phyloP scores from a whole-genome alignment of 2,888 invertebrate species.

The Lepetodrilus schrolli region DNA sequence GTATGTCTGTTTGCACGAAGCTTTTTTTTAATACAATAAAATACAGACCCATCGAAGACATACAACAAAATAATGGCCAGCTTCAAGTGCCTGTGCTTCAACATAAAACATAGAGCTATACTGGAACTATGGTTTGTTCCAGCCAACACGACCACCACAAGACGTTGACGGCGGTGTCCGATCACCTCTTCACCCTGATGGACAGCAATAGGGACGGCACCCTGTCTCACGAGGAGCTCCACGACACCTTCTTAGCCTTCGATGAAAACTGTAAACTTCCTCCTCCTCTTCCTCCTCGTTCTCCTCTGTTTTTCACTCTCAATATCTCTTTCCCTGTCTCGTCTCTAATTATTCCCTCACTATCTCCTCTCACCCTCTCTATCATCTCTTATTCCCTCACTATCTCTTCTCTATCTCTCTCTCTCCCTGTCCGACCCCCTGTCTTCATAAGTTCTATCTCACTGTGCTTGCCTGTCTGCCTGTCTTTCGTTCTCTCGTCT shows the following conservation, averaged over 20 bases:
- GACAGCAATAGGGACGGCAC: not conserved
- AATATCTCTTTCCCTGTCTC: not conserved
- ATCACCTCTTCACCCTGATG: constrained; percentile 4
- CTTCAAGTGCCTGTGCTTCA: too few relatives aligned
- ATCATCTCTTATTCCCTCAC: not conserved
- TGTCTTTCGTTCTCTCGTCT: too few relatives aligned
- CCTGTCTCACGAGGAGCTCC: not conserved
- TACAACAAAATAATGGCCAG: too few relatives aligned
- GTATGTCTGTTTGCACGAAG: too few relatives aligned
- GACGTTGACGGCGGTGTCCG: not conserved
- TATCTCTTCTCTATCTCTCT: not conserved
- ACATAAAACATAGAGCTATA: too few relatives aligned
- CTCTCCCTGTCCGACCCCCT: too few relatives aligned
- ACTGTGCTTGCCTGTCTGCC: too few relatives aligned
- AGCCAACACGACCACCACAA: constrained; percentile 14
- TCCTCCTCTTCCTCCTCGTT: not conserved
- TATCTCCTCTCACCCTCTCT: not conserved
- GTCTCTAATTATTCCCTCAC: not conserved
- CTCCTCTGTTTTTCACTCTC: not conserved
- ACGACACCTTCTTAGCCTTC: not conserved
- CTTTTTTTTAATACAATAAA: too few relatives aligned
- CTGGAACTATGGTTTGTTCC: too few relatives aligned
- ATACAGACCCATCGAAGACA: too few relatives aligned
- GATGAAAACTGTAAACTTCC: not conserved
- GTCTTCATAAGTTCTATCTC: too few relatives aligned